A percentile compares a stretch with the other conserved stretches of the same genome.
Conservation (phyloP, 2,797 vertebrate genomes). For the Sarcophilus harrisii region DNA sequence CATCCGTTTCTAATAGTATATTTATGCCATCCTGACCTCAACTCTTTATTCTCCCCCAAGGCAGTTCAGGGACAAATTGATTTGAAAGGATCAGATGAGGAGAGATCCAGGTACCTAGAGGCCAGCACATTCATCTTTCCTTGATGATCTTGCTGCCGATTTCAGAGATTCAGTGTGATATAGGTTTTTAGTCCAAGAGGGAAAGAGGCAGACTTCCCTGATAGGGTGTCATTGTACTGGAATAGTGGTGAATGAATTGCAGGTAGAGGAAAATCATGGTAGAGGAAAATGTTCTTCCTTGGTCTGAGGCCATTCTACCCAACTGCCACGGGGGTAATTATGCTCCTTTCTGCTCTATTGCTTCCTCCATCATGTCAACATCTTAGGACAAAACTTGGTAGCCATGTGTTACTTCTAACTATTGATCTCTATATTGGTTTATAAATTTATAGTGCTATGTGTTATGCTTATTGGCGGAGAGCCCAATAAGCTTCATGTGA, state of each 20-base stretch:
- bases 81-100: too few species aligned
- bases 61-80: too few species aligned
- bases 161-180: too few species aligned
- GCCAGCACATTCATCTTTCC: too few species aligned
- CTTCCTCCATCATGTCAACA: not conserved
- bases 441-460: not conserved
- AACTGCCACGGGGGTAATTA: not conserved
- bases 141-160: too few species aligned
- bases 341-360: not conserved
- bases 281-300: not conserved
- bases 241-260: too few species aligned
- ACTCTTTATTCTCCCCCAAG: not conserved
- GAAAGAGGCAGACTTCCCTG: too few species aligned
- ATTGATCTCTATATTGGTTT: not conserved
- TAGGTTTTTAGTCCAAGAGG: too few species aligned
- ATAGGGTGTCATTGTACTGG: too few species aligned
- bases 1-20: not conserved
- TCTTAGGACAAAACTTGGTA: not conserved
- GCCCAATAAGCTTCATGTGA: not conserved
- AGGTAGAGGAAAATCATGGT: too few species aligned
- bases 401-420: not conserved
- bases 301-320: not conserved
- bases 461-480: not conserved
- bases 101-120: too few species aligned
- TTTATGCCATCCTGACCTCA: not conserved